Evolutionary conservation across 2,113 vertebrate genomes (phyloP).

Genomic region (Larimichthys polyactis): DNA sequence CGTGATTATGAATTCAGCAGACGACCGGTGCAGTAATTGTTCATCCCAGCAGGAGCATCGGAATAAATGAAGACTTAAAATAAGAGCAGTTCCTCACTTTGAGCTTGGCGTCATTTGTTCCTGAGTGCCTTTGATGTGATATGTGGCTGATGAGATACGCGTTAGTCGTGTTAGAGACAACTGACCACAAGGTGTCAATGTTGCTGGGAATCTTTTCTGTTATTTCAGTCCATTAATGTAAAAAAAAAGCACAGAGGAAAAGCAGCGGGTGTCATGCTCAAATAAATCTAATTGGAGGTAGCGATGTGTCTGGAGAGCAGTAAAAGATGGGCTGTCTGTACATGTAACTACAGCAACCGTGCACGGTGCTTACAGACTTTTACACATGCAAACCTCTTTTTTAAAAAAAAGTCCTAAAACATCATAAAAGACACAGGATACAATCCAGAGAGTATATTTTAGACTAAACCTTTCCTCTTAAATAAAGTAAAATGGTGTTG

Average conservation of each 20-base stretch:
- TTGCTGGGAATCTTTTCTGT: constrained; percentile 38
- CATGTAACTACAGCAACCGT: constrained; percentile 25
- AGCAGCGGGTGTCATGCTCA: constrained; percentile 56
- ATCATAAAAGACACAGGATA: background rate
- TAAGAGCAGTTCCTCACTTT: constrained; percentile 28
- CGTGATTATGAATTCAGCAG: constrained; percentile 49
- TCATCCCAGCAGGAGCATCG: constrained; percentile 43
- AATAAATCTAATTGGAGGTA: constrained; percentile 63
- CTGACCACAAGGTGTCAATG: constrained; percentile 78
- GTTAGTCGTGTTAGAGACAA: constrained; percentile 37
- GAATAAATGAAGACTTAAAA: constrained; percentile 56
- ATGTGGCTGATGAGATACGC: constrained; percentile 49
- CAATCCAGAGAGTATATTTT: background rate
- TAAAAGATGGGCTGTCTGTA: constrained; percentile 42
- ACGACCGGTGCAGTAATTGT: constrained; percentile 44
- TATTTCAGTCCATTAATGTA: constrained; percentile 43
- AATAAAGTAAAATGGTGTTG: background rate
- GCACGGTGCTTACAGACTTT: background rate
- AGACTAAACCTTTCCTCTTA: background rate
- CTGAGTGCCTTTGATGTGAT: constrained; percentile 26
- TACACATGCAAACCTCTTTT: constrained; percentile 9
- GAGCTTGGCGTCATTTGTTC: constrained; percentile 21
- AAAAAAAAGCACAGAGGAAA: background rate
- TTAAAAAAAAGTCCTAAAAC: background rate
- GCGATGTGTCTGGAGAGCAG: constrained; percentile 57